A percentile compares a stretch with the other conserved stretches of the same genome.
Evolutionary conservation across 2,797 vertebrate genomes (phyloP).

Genomic region (Xyrichtys novacula): DNA sequence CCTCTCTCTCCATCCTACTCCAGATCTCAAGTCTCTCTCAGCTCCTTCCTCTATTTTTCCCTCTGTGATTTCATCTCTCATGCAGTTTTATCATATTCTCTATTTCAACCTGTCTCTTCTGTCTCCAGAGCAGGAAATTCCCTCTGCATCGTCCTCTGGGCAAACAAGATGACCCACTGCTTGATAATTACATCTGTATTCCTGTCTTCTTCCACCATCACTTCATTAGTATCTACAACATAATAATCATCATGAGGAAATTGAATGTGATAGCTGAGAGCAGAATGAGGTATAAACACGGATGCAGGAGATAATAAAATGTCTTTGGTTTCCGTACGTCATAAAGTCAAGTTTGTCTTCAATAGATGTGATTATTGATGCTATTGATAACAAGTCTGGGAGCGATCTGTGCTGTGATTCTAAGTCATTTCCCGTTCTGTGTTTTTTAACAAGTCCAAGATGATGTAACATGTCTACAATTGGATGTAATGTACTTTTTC

Average conservation of each 20-base stretch:
- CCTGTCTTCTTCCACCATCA: slow-evolving; percentile 72
- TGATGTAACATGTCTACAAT: not conserved
- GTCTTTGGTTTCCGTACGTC: slow-evolving; percentile 42
- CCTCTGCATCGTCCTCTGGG: slow-evolving; percentile 64
- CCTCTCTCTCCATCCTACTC: slow-evolving; percentile 35
- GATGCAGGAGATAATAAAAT: slow-evolving; percentile 61
- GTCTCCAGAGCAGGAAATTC: slow-evolving; percentile 67
- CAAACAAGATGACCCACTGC: slow-evolving; percentile 74
- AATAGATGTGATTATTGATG: slow-evolving; percentile 53
- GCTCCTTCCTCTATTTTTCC: slow-evolving; percentile 17
- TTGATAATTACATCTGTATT: slow-evolving; percentile 76
- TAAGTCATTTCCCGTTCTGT: slow-evolving; percentile 11
- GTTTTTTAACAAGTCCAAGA: not conserved
- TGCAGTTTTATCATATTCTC: slow-evolving; percentile 27
- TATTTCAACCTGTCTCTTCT: slow-evolving; percentile 34
- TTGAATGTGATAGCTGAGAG: slow-evolving; percentile 73
- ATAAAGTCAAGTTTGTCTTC: slow-evolving; percentile 46
- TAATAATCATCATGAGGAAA: slow-evolving; percentile 76
- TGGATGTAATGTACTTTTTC: no score
- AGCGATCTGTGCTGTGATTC: slow-evolving; percentile 4
- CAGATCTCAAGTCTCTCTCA: slow-evolving; percentile 24
- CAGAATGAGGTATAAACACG: slow-evolving; percentile 63
- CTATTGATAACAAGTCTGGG: slow-evolving; percentile 17
- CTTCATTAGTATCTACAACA: slow-evolving; percentile 78
- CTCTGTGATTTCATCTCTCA: slow-evolving; percentile 36